These are phyloP conservation scores for Pseudobourletiella spinata DNA, from an alignment of 1,140 invertebrate genomes.

Conservation along the genomic window DNA sequence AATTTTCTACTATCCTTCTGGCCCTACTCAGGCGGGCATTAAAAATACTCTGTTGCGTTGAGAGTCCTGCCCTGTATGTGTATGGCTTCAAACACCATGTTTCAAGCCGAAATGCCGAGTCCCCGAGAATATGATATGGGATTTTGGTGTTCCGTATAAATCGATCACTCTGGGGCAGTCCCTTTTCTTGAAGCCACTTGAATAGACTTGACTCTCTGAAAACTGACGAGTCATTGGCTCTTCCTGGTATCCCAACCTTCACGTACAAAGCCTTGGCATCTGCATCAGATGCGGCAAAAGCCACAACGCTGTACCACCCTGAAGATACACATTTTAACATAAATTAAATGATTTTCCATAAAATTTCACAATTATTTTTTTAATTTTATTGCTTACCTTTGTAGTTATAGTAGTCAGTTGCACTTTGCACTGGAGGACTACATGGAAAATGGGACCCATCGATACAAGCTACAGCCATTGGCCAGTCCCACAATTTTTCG, in stretches of 20 bases:
- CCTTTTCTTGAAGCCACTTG: neutral
- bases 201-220: neutral
- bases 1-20: neutral
- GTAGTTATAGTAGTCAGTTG: neutral
- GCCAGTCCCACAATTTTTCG: neutral
- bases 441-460: neutral
- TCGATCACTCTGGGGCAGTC: neutral
- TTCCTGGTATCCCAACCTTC: neutral
- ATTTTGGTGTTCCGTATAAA: neutral
- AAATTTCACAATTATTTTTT: neutral
- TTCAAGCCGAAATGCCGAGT: neutral
- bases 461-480: neutral
- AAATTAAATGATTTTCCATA: neutral
- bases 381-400: neutral
- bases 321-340: neutral
- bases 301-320: neutral
- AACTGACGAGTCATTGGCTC: neutral
- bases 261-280: neutral
- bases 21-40: neutral
- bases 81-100: neutral
- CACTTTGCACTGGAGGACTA: neutral
- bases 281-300: neutral
- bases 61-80: neutral
- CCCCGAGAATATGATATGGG: neutral
- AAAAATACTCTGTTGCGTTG: neutral